These are phyloP conservation scores for Deilephila elpenor DNA, from an alignment of 2,888 invertebrate genomes.

Conservation along the genomic window DNA sequence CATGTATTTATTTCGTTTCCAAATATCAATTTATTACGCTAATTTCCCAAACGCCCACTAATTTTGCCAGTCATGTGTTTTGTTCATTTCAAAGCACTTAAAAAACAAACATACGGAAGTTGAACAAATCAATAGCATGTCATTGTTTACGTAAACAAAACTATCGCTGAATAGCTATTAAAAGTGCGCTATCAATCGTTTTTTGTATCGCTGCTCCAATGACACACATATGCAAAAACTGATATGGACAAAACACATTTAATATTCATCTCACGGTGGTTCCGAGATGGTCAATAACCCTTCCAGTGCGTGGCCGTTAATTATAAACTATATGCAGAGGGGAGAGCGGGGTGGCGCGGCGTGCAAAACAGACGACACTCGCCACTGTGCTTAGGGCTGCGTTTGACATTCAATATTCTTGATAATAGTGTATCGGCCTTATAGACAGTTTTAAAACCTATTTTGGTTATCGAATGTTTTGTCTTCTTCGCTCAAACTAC, in stretches of 20 bases:
- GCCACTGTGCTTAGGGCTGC: conserved; percentile 4
- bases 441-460: no score
- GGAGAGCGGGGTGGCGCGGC: not conserved
- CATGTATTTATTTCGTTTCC: no score
- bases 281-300: conserved; percentile 26
- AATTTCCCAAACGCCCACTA: no score
- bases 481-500: no score
- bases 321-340: conserved; percentile 17
- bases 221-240: conserved; percentile 3
- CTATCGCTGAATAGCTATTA: not conserved
- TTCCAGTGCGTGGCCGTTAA: conserved; percentile 21
- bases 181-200: not conserved
- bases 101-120: not conserved
- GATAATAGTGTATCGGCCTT: no score
- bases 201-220: conserved; percentile 10
- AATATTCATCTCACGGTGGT: conserved; percentile 20
- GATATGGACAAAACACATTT: not conserved
- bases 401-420: not conserved
- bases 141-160: conserved; percentile 1
- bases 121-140: not conserved
- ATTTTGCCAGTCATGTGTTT: not conserved
- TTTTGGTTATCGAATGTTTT: no score
- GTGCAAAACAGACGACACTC: conserved; percentile 21
- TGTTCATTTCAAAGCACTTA: not conserved
- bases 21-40: no score